Conservation (phyloP, 1,140 invertebrate species). For the Dreissena rostriformis region DNA sequence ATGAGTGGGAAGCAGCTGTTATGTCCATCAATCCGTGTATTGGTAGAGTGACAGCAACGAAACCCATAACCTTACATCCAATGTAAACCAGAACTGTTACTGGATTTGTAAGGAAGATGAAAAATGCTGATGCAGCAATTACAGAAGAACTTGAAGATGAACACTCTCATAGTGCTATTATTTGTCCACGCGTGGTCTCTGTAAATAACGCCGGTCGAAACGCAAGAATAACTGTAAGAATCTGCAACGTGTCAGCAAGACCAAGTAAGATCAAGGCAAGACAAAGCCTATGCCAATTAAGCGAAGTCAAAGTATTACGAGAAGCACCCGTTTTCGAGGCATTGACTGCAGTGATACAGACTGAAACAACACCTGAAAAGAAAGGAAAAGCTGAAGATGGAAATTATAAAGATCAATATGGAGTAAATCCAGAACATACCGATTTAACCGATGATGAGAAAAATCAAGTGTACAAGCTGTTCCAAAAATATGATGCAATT, state of each 20-base stretch:
- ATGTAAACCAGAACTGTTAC: not conserved
- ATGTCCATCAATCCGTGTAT: not conserved
- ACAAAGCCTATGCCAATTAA: conserved; percentile 1
- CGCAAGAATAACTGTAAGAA: conserved; percentile 14
- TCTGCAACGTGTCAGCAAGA: conserved; percentile 19
- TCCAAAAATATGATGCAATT: conserved; percentile 13
- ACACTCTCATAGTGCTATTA: not conserved
- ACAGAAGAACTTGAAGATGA: not conserved
- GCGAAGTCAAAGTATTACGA: not conserved
- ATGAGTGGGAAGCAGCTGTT: not conserved
- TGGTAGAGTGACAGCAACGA: not conserved
- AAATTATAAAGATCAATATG: not conserved
- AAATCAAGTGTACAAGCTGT: not conserved
- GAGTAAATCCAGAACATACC: not conserved
- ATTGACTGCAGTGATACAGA: not conserved
- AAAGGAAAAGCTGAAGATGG: not conserved
- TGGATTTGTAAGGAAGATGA: not conserved
- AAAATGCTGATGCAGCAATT: not conserved
- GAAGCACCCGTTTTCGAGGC: not conserved
- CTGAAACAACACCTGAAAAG: not conserved
- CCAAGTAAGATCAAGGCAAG: not conserved
- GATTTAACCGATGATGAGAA: conserved; percentile 4
- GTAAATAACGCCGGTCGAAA: not conserved
- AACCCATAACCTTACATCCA: not conserved
- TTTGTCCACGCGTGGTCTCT: conserved; percentile 5